phyloP scores from a whole-genome alignment of 2,113 vertebrate species.

The Catharus minimus region DNA sequence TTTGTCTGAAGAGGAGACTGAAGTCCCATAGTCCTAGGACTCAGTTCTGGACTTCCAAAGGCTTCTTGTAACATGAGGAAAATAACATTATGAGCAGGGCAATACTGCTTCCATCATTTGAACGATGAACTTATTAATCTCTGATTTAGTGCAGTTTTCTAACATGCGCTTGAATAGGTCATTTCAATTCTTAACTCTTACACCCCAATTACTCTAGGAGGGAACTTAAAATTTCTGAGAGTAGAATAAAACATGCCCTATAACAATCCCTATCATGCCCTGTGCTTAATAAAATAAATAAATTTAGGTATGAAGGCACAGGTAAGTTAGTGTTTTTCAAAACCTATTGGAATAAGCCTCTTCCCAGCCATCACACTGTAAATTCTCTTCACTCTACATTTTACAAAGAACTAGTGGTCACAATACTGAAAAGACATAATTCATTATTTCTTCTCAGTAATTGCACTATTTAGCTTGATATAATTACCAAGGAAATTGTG shows the following conservation, averaged over 20 bases:
- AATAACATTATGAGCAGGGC: not conserved
- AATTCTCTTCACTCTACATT: not conserved
- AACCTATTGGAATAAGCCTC: not conserved
- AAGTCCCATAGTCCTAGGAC: not conserved
- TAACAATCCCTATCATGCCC: not conserved
- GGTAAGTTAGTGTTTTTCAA: not conserved
- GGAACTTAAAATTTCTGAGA: not conserved
- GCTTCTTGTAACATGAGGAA: not conserved
- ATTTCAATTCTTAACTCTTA: not conserved
- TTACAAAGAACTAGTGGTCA: not conserved
- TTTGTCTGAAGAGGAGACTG: not conserved
- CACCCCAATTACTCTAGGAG: not conserved
- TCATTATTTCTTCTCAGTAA: not conserved
- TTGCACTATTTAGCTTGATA: not conserved
- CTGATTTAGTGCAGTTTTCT: not conserved
- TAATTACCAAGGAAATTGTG: not conserved
- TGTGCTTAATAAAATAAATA: not conserved
- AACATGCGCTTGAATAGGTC: not conserved
- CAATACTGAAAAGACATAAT: not conserved
- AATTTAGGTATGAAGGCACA: not conserved
- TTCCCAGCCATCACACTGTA: not conserved
- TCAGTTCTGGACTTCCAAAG: not conserved
- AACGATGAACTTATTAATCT: not conserved
- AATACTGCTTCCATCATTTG: not conserved
- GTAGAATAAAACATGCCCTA: not conserved